Evolutionary conservation across 2,797 vertebrate species (phyloP).

Genomic region (Odontamblyopus rebecca): DNA sequence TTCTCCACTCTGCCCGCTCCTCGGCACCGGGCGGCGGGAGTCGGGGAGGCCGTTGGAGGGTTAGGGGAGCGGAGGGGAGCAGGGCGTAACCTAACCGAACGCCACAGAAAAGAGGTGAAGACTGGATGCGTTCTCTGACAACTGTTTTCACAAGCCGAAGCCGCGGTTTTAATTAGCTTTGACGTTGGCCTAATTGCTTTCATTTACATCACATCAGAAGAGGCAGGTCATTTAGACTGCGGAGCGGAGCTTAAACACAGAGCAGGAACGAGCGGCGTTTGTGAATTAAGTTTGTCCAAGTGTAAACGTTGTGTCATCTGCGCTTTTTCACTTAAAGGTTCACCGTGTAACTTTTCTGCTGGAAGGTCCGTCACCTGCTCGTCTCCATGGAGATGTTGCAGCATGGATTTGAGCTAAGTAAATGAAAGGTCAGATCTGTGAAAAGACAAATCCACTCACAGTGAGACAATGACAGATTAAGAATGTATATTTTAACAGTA

Average conservation of each 20-base stretch:
- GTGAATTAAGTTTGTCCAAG: too few species aligned
- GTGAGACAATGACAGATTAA: too few species aligned
- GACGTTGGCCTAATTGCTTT: constrained; percentile 94
- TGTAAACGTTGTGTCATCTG: too few species aligned
- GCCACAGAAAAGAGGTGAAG: constrained; percentile 67
- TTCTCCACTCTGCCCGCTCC: constrained; percentile 75
- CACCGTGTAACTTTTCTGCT: too few species aligned
- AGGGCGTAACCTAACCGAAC: constrained; percentile 85
- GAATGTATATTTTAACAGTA: too few species aligned
- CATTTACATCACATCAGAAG: constrained; percentile 97
- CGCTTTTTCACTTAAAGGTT: too few species aligned
- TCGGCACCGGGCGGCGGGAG: constrained; percentile 73
- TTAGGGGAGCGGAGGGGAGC: constrained; percentile 65
- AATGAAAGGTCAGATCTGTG: too few species aligned
- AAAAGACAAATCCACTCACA: too few species aligned
- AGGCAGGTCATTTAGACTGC: constrained; percentile 86
- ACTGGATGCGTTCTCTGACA: constrained; percentile 94
- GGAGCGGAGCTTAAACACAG: constrained; percentile 80
- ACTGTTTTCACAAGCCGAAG: constrained; percentile 93
- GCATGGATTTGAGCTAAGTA: too few species aligned
- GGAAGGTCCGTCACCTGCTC: too few species aligned
- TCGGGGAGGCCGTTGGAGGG: constrained; percentile 65
- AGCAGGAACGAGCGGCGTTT: constrained; percentile 30
- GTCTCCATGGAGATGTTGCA: too few species aligned
- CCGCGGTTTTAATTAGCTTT: constrained; percentile 94